Evolutionary conservation across 1,140 invertebrate species (phyloP).

Genomic region (Lordiphosa collinella): DNA sequence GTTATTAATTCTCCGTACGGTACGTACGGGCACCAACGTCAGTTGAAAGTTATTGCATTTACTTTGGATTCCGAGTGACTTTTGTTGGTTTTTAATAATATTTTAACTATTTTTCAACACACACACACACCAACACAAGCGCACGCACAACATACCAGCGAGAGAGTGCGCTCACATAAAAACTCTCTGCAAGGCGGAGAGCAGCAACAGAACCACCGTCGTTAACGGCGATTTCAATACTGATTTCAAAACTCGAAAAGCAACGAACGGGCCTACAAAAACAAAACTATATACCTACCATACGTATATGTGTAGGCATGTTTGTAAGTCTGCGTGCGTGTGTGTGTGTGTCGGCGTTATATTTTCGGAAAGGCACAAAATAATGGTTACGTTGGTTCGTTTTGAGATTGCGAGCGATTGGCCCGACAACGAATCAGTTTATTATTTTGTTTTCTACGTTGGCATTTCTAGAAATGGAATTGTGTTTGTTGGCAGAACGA

Average conservation of each 20-base stretch:
- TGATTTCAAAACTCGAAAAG: slow-evolving; percentile 68
- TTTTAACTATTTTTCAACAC: slow-evolving; percentile 12
- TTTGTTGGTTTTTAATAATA: slow-evolving; percentile 3
- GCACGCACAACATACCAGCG: slow-evolving; percentile 34
- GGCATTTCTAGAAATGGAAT: slow-evolving; percentile 31
- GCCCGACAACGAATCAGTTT: slow-evolving; percentile 34
- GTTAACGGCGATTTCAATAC: slow-evolving; percentile 39
- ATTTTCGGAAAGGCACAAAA: slow-evolving; percentile 52
- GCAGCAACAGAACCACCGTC: slow-evolving; percentile 24
- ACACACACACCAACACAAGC: slow-evolving; percentile 10
- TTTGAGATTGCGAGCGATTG: slow-evolving; percentile 49
- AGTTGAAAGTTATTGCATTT: background rate
- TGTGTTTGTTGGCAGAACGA: slow-evolving; percentile 8
- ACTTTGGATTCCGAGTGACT: background rate
- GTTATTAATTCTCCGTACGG: too few species aligned
- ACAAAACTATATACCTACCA: slow-evolving; percentile 48
- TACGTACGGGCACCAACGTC: too few species aligned
- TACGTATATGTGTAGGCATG: slow-evolving; percentile 15
- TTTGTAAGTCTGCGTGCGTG: slow-evolving; percentile 2
- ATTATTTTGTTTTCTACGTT: slow-evolving; percentile 30
- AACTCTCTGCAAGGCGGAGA: slow-evolving; percentile 13
- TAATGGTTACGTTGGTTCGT: slow-evolving; percentile 47
- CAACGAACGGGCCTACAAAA: slow-evolving; percentile 72
- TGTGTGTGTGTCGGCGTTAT: slow-evolving; percentile 26
- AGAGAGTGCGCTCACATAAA: slow-evolving; percentile 20